These are phyloP conservation scores for Acipenser transmontanus DNA, from an alignment of 2,797 vertebrate genomes.

Conservation along the genomic window DNA sequence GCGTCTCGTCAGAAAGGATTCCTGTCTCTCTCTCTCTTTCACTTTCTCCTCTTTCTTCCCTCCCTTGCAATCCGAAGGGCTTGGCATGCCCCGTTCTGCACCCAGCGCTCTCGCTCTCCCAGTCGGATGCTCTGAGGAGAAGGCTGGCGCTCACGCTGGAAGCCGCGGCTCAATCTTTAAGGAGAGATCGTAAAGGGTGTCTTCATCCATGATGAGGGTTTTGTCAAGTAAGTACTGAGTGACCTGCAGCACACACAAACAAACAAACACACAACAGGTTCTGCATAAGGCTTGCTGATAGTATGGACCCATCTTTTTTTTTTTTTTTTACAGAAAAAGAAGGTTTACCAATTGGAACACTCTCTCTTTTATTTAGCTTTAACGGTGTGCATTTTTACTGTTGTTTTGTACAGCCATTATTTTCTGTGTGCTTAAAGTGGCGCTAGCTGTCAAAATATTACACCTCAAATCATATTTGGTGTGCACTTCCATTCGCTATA, in stretches of 20 bases:
- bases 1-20: not conserved
- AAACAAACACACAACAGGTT: too few relatives aligned
- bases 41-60: slow-evolving; percentile 15
- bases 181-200: slow-evolving; percentile 88
- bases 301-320: too few relatives aligned
- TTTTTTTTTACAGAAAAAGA: too few relatives aligned
- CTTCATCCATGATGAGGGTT: slow-evolving; percentile 88
- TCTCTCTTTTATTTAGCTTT: too few relatives aligned
- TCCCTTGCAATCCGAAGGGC: slow-evolving; percentile 33
- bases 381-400: too few relatives aligned
- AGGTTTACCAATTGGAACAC: too few relatives aligned
- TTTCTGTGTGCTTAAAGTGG: too few relatives aligned
- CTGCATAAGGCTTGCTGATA: too few relatives aligned
- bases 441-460: too few relatives aligned
- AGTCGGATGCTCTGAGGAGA: slow-evolving; percentile 32
- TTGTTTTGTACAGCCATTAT: too few relatives aligned
- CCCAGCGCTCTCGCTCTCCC: slow-evolving; percentile 22
- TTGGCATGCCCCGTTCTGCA: slow-evolving; percentile 23
- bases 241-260: slow-evolving; percentile 56
- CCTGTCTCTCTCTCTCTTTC: slow-evolving; percentile 12
- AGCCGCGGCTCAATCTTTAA: slow-evolving; percentile 90
- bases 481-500: too few relatives aligned
- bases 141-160: slow-evolving; percentile 73
- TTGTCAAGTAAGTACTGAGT: slow-evolving; percentile 92
- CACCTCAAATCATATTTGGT: too few relatives aligned